Base-by-base conservation (phyloP, 2,113 vertebrate species). In the Eptesicus fuscus region DNA sequence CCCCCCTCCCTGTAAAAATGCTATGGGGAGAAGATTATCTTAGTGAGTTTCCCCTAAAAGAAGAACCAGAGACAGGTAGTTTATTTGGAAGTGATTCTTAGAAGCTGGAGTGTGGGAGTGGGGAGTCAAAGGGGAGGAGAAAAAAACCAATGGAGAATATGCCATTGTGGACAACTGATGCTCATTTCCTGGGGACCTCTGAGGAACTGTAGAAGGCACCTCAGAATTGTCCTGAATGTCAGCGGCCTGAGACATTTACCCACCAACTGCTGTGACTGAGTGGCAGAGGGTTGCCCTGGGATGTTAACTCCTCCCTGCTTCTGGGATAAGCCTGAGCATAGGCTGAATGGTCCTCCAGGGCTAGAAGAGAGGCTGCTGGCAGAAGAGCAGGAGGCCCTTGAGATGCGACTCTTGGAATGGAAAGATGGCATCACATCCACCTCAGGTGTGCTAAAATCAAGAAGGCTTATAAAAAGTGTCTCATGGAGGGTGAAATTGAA, bases 151-250 rank as follows among this genome's bases (percentile, higher is more conserved):
- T 4, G 65, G 78, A 47, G 11, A 69, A n/a, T 5, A 1, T 73
- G 11, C 18, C 25, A 3, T 9, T 13, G 51, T 4, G 4, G 20
- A n/a, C 22, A 83, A 28, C 4, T 0, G 22, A 83, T 32, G 22
- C 11, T 70, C 65, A n/a, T 14, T 70, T 49, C 30, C 32, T 7
- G 25, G 14, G n/a, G 18, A 18, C 3, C 13, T 49, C 42, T 82
- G n/a, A 47, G 37, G n/a, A 25, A 7, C 0, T 20, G 7, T 30
- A 16, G 74, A 63, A 51, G 5, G 49, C 9, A 53, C 18, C 30
- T 71, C 40, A 61, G n/a, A 59, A 56, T 22, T 49, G 44, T 53
- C 65, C 17, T 86, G 40, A 63, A 65, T 44, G 37, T 10, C 32
- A 30, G 9, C 22, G 56, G n/a, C 49, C 71, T 91, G 22, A 11